Evolutionary conservation across 2,797 vertebrate species (phyloP).

Genomic region (Falco cherrug): DNA sequence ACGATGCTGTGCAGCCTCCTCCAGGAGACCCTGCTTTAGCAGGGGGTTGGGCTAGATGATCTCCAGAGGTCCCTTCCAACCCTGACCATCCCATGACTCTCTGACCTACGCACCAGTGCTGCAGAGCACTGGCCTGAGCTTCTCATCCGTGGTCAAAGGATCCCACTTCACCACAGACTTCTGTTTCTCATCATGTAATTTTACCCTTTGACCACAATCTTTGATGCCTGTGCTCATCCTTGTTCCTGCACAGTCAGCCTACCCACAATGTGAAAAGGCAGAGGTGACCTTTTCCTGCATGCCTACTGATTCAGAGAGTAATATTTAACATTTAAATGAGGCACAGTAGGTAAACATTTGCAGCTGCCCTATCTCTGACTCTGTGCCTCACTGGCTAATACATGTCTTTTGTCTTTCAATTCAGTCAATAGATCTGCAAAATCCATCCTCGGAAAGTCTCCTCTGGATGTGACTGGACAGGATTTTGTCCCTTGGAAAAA

Average conservation of each 20-base stretch:
- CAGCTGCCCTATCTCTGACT: not conserved
- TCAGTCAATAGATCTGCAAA: not conserved
- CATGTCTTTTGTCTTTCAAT: not conserved
- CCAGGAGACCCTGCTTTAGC: too few relatives aligned
- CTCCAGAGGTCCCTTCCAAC: too few relatives aligned
- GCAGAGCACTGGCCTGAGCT: not conserved
- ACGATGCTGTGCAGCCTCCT: too few relatives aligned
- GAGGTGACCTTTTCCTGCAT: not conserved
- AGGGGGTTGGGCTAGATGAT: too few relatives aligned
- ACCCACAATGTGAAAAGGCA: not conserved
- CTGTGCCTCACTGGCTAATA: not conserved
- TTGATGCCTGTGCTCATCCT: not conserved
- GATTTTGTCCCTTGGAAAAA: not conserved
- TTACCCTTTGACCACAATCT: not conserved
- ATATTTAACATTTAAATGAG: not conserved
- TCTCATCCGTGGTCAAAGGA: rapidly evolving
- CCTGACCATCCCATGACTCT: too few relatives aligned
- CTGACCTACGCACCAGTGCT: not conserved
- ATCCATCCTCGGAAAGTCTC: not conserved
- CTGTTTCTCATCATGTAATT: not conserved
- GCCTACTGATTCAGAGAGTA: not conserved
- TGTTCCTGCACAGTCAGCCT: not conserved
- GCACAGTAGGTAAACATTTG: not conserved
- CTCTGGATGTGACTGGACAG: not conserved
- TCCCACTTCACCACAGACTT: not conserved